phyloP scores from a whole-genome alignment of 2,888 invertebrate species.

The Cyclophora albipunctata region DNA sequence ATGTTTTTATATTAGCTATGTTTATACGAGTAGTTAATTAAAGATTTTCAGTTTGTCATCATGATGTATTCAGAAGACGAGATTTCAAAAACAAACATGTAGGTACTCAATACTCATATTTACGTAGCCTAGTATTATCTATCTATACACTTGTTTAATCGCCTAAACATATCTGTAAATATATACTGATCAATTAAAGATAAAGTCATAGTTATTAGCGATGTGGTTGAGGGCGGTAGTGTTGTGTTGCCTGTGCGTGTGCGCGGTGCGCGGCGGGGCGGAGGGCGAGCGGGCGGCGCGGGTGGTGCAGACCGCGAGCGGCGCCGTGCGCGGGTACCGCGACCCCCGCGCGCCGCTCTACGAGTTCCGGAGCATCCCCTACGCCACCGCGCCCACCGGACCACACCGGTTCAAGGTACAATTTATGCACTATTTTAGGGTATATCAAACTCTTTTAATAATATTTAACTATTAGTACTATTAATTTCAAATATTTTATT shows the following conservation, averaged over 20 bases:
- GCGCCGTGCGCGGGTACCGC: constrained; percentile 33
- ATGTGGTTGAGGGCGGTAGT: neutral
- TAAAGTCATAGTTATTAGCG: neutral
- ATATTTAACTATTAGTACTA: neutral
- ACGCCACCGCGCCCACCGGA: constrained; percentile 45
- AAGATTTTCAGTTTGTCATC: neutral
- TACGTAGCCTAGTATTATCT: too few relatives aligned
- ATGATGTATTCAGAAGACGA: neutral
- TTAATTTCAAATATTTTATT: too few relatives aligned
- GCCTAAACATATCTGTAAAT: neutral
- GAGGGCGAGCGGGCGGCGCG: constrained; percentile 10
- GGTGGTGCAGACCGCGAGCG: constrained; percentile 29
- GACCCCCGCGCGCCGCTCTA: constrained; percentile 25
- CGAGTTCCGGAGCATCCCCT: constrained; percentile 41
- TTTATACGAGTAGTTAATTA: too few relatives aligned
- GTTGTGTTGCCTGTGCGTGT: neutral
- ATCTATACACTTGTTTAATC: neutral
- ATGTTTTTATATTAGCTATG: too few relatives aligned
- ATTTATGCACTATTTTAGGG: neutral
- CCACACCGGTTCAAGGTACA: constrained; percentile 32
- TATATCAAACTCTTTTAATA: neutral
- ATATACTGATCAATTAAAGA: constrained; percentile 19
- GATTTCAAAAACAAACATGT: too few relatives aligned
- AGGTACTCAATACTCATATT: too few relatives aligned
- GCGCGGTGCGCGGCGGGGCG: neutral